phyloP scores from a whole-genome alignment of 2,797 vertebrate species.

The Limnodromus scolopaceus region DNA sequence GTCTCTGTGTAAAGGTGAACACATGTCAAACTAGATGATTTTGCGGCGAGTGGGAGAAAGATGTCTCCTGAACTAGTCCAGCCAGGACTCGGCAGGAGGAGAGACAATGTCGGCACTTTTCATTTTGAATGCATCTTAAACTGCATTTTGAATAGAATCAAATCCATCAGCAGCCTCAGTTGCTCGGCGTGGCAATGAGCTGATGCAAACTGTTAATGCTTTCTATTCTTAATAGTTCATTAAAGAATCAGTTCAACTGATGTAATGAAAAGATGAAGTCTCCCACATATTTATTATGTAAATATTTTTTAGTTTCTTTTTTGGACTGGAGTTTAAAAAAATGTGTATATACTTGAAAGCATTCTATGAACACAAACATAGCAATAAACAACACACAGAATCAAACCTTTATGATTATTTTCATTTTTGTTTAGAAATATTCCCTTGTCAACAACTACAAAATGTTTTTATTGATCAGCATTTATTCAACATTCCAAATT shows the following conservation, averaged over 20 bases:
- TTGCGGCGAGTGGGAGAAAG: conserved; percentile 2
- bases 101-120: not conserved
- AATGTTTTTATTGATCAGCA: conserved; percentile 83
- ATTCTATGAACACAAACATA: conserved; percentile 86
- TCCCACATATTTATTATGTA: conserved; percentile 80
- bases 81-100: not conserved
- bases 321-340: conserved; percentile 80
- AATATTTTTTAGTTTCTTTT: conserved; percentile 83
- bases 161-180: conserved; percentile 34
- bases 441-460: conserved; percentile 82
- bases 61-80: conserved; percentile 1
- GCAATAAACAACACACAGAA: conserved; percentile 91
- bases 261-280: conserved; percentile 68
- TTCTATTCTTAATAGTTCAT: conserved; percentile 56
- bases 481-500: conserved; percentile 96
- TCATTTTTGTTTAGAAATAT: conserved; percentile 79
- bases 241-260: conserved; percentile 74
- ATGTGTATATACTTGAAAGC: conserved; percentile 88
- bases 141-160: conserved; percentile 48
- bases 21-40: not conserved
- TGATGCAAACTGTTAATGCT: conserved; percentile 25
- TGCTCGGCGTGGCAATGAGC: conserved; percentile 18
- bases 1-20: conserved; percentile 29
- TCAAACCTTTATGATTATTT: conserved; percentile 78
- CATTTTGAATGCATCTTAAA: conserved; percentile 49